Percentiles rank a stretch among this genome's conserved stretches.
These are phyloP conservation scores for Philypnodon macrostomus DNA, from an alignment of 2,797 vertebrate genomes.

Conservation along the genomic window DNA sequence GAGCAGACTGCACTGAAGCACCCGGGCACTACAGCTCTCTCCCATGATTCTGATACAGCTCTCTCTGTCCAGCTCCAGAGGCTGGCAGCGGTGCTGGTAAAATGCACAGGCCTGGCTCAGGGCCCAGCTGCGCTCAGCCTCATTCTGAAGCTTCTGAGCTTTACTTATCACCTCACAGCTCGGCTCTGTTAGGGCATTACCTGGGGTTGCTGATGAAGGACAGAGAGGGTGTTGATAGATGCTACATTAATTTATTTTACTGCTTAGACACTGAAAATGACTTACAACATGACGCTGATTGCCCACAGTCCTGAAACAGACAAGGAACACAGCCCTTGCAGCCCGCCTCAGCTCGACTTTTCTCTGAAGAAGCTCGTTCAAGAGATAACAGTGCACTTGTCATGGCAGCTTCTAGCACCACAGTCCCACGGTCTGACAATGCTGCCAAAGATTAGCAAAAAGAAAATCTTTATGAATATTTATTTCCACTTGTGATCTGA, in stretches of 20 bases:
- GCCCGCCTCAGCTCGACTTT: conserved; percentile 64
- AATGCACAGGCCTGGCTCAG: conserved; percentile 84
- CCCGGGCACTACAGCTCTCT: conserved; percentile 80
- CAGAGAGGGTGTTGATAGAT: conserved; percentile 8
- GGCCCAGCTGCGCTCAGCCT: conserved; percentile 80
- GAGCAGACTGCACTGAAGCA: conserved; percentile 80
- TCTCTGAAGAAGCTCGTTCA: conserved; percentile 75
- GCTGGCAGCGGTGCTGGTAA: conserved; percentile 79
- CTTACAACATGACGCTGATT: conserved; percentile 73
- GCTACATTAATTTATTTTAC: background rate
- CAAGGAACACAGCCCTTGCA: conserved; percentile 81
- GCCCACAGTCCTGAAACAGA: conserved; percentile 84
- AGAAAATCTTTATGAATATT: background rate
- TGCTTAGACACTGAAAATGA: background rate
- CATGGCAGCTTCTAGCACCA: conserved; percentile 87
- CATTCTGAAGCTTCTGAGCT: conserved; percentile 72
- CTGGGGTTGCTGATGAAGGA: conserved; percentile 54
- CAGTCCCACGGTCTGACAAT: conserved; percentile 86
- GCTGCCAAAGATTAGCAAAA: conserved; percentile 63
- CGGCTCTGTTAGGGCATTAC: conserved; percentile 67
- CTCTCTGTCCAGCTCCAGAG: conserved; percentile 56
- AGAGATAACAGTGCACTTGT: conserved; percentile 80
- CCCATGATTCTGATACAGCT: conserved; percentile 78
- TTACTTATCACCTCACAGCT: conserved; percentile 79
- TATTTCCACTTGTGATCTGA: background rate